Conservation (phyloP, 2,888 invertebrate species). For the Cheilosia impressa region DNA sequence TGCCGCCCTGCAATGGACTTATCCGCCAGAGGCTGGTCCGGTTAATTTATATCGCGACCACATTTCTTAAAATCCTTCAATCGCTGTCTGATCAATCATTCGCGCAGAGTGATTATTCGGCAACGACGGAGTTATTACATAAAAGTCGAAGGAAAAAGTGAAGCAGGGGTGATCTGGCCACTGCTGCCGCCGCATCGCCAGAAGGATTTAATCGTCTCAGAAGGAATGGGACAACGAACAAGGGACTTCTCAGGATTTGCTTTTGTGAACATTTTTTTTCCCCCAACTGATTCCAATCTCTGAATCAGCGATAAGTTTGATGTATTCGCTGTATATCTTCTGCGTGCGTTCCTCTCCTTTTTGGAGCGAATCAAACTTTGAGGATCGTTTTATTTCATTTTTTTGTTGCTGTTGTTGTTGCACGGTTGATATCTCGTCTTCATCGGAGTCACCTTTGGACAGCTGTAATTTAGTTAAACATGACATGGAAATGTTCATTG, state of each 20-base stretch:
- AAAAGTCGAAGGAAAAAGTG: slow-evolving; percentile 46
- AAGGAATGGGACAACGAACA: slow-evolving; percentile 33
- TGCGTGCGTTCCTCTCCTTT: slow-evolving; percentile 23
- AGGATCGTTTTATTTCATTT: slow-evolving; percentile 30
- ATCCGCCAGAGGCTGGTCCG: slow-evolving; percentile 67
- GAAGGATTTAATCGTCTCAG: slow-evolving; percentile 67
- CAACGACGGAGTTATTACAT: slow-evolving; percentile 69
- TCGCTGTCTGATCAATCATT: slow-evolving; percentile 75
- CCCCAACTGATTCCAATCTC: slow-evolving; percentile 68
- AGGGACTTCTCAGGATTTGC: slow-evolving; percentile 55
- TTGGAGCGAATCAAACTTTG: slow-evolving; percentile 59
- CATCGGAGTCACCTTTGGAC: slow-evolving; percentile 72
- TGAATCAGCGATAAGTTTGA: slow-evolving; percentile 75
- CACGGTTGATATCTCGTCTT: slow-evolving; percentile 53
- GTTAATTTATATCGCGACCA: slow-evolving; percentile 74
- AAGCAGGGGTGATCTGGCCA: slow-evolving; percentile 44
- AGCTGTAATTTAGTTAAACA: slow-evolving; percentile 76
- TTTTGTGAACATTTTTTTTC: slow-evolving; percentile 29
- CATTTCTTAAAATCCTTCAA: slow-evolving; percentile 75
- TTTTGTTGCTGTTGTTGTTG: slow-evolving; percentile 7
- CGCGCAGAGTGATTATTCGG: slow-evolving; percentile 74
- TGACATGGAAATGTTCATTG: slow-evolving; percentile 73
- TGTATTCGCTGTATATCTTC: slow-evolving; percentile 64
- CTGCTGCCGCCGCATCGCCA: slow-evolving; percentile 62
- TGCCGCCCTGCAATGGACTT: slow-evolving; percentile 47